Percentiles rank a stretch among this genome's conserved stretches.
These are phyloP conservation scores for Neoscelio sp. DNA, from an alignment of 2,888 invertebrate genomes.

Conservation along the genomic window DNA sequence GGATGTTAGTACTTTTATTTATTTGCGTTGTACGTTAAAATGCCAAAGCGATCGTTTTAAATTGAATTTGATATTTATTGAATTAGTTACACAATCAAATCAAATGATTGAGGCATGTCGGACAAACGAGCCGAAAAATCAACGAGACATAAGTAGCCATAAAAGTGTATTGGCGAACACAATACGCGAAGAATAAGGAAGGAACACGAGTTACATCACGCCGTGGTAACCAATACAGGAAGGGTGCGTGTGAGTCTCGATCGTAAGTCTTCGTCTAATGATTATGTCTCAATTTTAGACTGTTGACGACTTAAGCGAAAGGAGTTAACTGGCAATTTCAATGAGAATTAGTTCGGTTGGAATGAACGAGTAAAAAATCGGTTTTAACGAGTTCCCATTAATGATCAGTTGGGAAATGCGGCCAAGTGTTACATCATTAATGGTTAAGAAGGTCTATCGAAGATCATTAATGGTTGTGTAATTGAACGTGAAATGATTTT, in stretches of 20 bases:
- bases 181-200: constrained; percentile 60
- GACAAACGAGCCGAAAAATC: constrained; percentile 65
- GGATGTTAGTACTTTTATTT: too few species aligned
- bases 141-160: constrained; percentile 64
- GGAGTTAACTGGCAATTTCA: not conserved
- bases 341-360: too few species aligned
- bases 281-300: constrained; percentile 53
- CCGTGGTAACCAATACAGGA: constrained; percentile 68
- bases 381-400: too few species aligned
- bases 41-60: not conserved
- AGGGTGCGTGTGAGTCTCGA: constrained; percentile 47
- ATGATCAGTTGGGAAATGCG: too few species aligned
- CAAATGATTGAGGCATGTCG: constrained; percentile 50
- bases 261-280: constrained; percentile 64
- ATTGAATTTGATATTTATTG: constrained; percentile 18
- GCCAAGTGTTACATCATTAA: too few species aligned
- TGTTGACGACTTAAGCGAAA: not conserved
- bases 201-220: constrained; percentile 64
- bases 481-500: too few species aligned
- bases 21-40: too few species aligned
- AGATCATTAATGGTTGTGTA: too few species aligned
- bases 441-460: too few species aligned
- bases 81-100: constrained; percentile 47
- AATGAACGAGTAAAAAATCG: too few species aligned
- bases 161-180: constrained; percentile 67